Evolutionary conservation across 1,140 invertebrate genomes (phyloP).

Genomic region (Ylistrum balloti): DNA sequence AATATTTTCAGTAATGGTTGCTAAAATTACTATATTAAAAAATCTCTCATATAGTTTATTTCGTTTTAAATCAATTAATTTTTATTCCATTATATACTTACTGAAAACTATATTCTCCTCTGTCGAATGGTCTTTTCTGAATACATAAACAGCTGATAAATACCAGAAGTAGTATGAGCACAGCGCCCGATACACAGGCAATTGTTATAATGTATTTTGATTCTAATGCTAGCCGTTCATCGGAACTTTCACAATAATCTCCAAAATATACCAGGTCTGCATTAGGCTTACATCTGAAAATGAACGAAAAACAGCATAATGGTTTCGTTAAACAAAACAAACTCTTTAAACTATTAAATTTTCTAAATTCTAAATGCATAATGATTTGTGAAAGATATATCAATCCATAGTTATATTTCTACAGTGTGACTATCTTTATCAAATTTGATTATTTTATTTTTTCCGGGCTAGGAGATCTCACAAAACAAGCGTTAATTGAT

Average conservation of each 20-base stretch:
- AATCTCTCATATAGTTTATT: too few species aligned
- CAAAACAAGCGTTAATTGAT: too few species aligned
- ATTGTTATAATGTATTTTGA: not conserved
- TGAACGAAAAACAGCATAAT: not conserved
- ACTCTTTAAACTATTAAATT: not conserved
- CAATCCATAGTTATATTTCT: too few species aligned
- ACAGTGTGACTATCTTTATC: too few species aligned
- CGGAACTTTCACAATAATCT: not conserved
- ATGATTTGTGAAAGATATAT: too few species aligned
- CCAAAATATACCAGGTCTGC: not conserved
- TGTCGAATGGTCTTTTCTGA: not conserved
- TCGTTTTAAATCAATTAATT: too few species aligned
- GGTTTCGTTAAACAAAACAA: too few species aligned
- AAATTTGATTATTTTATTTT: too few species aligned
- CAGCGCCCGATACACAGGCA: not conserved
- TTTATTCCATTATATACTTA: not conserved
- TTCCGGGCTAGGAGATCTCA: too few species aligned
- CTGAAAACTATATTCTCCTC: slow-evolving; percentile 25
- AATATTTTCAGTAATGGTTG: too few species aligned
- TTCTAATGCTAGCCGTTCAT: not conserved
- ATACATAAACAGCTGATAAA: not conserved
- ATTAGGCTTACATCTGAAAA: not conserved
- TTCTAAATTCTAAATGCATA: too few species aligned
- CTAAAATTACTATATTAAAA: too few species aligned
- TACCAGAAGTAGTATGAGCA: not conserved